Evolutionary conservation across 1,140 invertebrate genomes (phyloP), one percentile per base, ranked within the genome.

Genomic region (Dinoponera quadriceps): DNA sequence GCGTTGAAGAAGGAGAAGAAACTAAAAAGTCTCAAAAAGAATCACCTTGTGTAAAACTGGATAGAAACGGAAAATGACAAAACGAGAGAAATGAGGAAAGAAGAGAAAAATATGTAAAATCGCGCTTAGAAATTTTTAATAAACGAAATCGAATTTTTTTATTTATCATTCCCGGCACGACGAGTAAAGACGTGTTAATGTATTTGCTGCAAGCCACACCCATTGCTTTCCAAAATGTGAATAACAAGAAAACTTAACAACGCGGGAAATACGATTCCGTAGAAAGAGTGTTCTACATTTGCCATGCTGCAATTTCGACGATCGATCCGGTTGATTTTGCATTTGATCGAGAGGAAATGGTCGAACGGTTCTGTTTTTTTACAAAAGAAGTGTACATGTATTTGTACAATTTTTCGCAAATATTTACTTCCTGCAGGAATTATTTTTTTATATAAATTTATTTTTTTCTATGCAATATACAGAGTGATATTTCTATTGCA

Each of bases 221-320:
- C 38, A 77, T 33, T 73, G 51, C 87, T 88, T 88, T 88, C 87
- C 87, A 88, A 88, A 88, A 87, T 66, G 68, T 75, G 85, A 88
- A 49, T 78, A 88, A 87, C 83, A 87, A 82, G 73, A 87, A 62
- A 82, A 62, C 13, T 57, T 38, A 25, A 38, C 27, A 57, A 25
- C 57, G 51, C 13, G 16, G 16, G 33, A 33, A 77, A 77, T 55
- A 38, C 63, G 38, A 57, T 68, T 4, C 14, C n/a, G 57, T 22
- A 33, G 65, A 80, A 80, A 51, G 7, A 25, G 22, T 74, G 85
- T 68, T 84, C 86, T 57, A 78, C 57, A 86, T 86, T 60, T 83
- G n/a, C 33, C 13, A 5, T 14, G 7, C 54, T 27, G 29, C 25
- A 60, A 11, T 29, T 44, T 11, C 48, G 65, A 29, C 3, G 27